These are phyloP conservation scores for Sipha maydis DNA, from an alignment of 2,888 invertebrate species.

Conservation along the genomic window DNA sequence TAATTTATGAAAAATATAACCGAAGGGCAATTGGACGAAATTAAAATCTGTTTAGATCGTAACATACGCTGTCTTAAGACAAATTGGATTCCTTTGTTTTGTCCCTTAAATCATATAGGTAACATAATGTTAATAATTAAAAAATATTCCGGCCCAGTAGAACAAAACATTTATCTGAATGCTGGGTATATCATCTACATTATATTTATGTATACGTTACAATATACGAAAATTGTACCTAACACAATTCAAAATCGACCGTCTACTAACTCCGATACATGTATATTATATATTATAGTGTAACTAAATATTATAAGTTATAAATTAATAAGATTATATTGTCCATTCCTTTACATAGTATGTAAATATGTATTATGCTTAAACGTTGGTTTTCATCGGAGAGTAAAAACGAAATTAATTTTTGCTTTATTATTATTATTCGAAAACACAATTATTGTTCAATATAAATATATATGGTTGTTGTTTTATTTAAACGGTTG, in stretches of 20 bases:
- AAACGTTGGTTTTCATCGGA: background rate
- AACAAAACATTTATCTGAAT: background rate
- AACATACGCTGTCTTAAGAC: background rate
- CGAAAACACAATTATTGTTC: background rate
- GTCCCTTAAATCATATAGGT: background rate
- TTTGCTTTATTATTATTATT: background rate
- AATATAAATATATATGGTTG: background rate
- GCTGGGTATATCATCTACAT: background rate
- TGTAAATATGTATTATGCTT: background rate
- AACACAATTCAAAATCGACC: background rate
- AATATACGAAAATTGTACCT: background rate
- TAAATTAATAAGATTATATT: background rate
- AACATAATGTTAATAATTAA: conserved; percentile 4
- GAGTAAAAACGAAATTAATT: background rate
- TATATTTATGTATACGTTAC: background rate
- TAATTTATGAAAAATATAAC: conserved; percentile 23
- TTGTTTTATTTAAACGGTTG: background rate
- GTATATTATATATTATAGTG: background rate
- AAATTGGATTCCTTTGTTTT: conserved; percentile 49
- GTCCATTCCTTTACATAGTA: background rate
- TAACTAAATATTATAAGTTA: background rate
- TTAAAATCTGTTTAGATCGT: conserved; percentile 47
- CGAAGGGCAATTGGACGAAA: conserved; percentile 24
- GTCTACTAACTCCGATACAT: background rate
- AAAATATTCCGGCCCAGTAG: conserved; percentile 5